Conservation (phyloP, 2,888 invertebrate genomes). For the Craniophora ligustri region DNA sequence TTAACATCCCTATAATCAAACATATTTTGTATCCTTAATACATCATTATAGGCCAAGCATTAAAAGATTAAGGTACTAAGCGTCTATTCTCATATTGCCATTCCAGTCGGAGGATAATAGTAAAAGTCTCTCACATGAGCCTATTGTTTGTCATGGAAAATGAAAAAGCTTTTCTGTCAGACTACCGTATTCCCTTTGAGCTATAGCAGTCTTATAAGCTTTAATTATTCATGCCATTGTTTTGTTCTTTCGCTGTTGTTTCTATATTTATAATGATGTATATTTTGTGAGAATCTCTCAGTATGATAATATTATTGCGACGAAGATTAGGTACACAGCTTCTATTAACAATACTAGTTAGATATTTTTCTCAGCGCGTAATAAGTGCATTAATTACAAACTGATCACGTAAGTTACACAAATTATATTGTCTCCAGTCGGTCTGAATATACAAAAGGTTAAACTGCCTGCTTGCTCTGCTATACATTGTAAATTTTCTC, state of each 20-base stretch:
- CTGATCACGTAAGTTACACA: too few species aligned
- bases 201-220: constrained; percentile 25
- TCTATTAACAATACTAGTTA: too few species aligned
- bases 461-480: too few species aligned
- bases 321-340: too few species aligned
- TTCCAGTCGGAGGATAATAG: constrained; percentile 56
- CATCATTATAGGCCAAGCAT: neutral
- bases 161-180: constrained; percentile 46
- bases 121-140: constrained; percentile 64
- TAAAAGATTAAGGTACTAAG: constrained; percentile 9
- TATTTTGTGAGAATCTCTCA: neutral
- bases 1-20: neutral
- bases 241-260: constrained; percentile 5
- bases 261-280: neutral
- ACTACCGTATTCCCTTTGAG: constrained; percentile 14
- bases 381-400: too few species aligned
- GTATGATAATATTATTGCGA: too few species aligned
- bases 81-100: constrained; percentile 55
- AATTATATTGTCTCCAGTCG: too few species aligned
- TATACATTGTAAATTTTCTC: too few species aligned
- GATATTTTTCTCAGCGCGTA: too few species aligned
- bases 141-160: constrained; percentile 65
- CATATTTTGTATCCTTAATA: neutral
- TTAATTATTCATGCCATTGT: constrained; percentile 26
- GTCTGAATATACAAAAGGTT: too few species aligned